Evolutionary conservation across 1,140 invertebrate species (phyloP).

Genomic region (Anagrus nilaparvatae): DNA sequence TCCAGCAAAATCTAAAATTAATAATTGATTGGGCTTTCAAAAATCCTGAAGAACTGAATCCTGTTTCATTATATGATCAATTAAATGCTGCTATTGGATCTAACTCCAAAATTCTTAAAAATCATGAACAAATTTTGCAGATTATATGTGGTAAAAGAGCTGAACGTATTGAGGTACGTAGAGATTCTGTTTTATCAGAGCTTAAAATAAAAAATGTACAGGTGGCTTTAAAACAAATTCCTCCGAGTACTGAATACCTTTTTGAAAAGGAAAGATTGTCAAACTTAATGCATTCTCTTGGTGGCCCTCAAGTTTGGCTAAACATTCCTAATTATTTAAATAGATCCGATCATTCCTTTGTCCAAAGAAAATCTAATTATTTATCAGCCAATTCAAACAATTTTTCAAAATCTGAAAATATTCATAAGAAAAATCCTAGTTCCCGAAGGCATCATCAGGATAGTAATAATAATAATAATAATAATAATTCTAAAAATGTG

Average conservation of each 20-base stretch:
- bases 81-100: constrained; percentile 8
- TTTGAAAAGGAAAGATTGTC: constrained; percentile 18
- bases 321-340: constrained; percentile 15
- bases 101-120: constrained; percentile 8
- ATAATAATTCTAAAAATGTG: no score
- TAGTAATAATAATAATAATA: no score
- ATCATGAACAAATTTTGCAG: constrained; percentile 18
- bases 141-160: constrained; percentile 25
- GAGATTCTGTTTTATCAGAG: no score
- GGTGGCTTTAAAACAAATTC: constrained; percentile 14
- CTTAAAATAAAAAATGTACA: constrained; percentile 18
- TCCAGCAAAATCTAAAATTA: constrained; percentile 6
- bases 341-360: no score
- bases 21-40: constrained; percentile 12
- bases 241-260: constrained; percentile 17
- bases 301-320: constrained; percentile 18
- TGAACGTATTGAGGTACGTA: constrained; percentile 21
- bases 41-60: background rate
- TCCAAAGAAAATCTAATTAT: no score
- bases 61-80: constrained; percentile 1
- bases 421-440: no score
- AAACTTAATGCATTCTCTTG: constrained; percentile 19
- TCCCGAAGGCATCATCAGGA: no score
- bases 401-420: no score
- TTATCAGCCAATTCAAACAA: no score